A percentile compares a stretch with the other conserved stretches of the same genome.
These are phyloP conservation scores for Brachionichthys hirsutus DNA, from an alignment of 2,113 vertebrate genomes.

Conservation along the genomic window DNA sequence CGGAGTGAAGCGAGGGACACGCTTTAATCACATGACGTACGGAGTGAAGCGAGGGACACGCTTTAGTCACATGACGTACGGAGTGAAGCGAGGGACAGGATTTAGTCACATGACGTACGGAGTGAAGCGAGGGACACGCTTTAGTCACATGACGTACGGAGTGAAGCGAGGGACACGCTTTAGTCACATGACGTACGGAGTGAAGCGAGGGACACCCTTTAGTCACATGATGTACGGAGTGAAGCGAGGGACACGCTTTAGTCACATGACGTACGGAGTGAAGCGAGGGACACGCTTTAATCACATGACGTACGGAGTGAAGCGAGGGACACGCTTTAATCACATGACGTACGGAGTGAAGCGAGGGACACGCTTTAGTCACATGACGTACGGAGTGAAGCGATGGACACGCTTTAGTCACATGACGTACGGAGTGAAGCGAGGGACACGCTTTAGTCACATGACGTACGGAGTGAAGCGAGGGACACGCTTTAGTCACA, in stretches of 20 bases:
- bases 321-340: background rate
- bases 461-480: too few species aligned
- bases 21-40: slow-evolving; percentile 12
- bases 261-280: slow-evolving; percentile 24
- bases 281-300: slow-evolving; percentile 38
- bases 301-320: too few species aligned
- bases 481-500: background rate
- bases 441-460: too few species aligned
- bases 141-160: too few species aligned
- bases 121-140: slow-evolving; percentile 37
- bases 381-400: too few species aligned
- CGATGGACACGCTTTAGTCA: background rate
- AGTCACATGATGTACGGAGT: slow-evolving; percentile 50
- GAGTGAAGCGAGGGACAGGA: too few species aligned
- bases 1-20: too few species aligned
- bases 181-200: slow-evolving; percentile 22
- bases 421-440: slow-evolving; percentile 26
- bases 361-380: slow-evolving; percentile 31
- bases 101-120: slow-evolving; percentile 15
- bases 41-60: slow-evolving; percentile 36
- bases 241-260: too few species aligned
- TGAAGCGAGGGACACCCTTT: slow-evolving; percentile 35
- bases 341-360: slow-evolving; percentile 28
- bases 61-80: too few species aligned
- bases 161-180: too few species aligned